These are phyloP conservation scores for Xanthia togata DNA, from an alignment of 2,888 invertebrate species.

Conservation along the genomic window DNA sequence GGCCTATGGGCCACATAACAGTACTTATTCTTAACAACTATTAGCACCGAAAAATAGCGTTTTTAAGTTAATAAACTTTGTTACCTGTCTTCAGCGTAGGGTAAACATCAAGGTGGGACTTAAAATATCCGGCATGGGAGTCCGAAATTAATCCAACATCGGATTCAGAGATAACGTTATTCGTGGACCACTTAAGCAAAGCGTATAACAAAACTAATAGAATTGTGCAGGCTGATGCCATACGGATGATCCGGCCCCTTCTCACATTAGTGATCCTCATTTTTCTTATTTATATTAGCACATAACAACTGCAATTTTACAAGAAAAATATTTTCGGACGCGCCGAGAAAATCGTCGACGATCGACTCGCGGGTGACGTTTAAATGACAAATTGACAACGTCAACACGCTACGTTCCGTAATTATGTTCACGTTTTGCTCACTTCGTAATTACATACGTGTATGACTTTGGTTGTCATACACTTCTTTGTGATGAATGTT, in stretches of 20 bases:
- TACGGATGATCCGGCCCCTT: constrained; percentile 90
- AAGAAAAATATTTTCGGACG: constrained; percentile 39
- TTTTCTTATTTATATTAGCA: constrained; percentile 68
- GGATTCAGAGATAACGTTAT: constrained; percentile 76
- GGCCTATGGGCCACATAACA: constrained; percentile 71
- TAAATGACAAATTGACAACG: constrained; percentile 68
- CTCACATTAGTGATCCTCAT: constrained; percentile 92
- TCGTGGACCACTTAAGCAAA: constrained; percentile 91
- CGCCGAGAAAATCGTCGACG: constrained; percentile 66
- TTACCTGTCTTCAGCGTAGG: constrained; percentile 84
- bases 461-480: not conserved
- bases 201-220: constrained; percentile 91
- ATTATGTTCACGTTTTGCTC: not conserved
- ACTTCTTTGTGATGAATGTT: not conserved
- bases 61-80: constrained; percentile 45
- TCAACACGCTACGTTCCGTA: constrained; percentile 68
- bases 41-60: constrained; percentile 30
- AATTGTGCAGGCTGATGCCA: constrained; percentile 87
- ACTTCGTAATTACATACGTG: constrained; percentile 19
- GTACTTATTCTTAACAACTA: constrained; percentile 60
- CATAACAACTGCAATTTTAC: constrained; percentile 70
- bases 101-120: constrained; percentile 83
- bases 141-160: constrained; percentile 69
- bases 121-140: constrained; percentile 74
- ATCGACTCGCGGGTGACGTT: constrained; percentile 65